phyloP scores from a whole-genome alignment of 1,140 invertebrate species.

The Himalopsyche phryganea region DNA sequence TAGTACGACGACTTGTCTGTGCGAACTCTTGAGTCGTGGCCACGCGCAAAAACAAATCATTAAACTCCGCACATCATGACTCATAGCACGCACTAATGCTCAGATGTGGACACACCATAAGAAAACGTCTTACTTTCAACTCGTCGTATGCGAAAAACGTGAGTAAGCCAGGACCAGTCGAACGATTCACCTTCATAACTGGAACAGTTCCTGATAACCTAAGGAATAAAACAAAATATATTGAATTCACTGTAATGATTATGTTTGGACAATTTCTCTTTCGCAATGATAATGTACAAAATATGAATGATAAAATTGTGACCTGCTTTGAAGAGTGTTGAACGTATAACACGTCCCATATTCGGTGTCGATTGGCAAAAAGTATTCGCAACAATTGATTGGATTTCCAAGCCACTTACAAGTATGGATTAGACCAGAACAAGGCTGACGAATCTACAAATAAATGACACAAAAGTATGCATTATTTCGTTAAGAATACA shows the following conservation, averaged over 20 bases:
- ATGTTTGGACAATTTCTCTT: no score
- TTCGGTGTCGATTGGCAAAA: constrained; percentile 53
- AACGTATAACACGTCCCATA: constrained; percentile 55
- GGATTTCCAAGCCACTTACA: constrained; percentile 50
- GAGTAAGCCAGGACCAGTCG: constrained; percentile 49
- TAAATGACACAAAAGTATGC: no score
- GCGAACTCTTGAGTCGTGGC: no score
- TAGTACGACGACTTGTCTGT: no score
- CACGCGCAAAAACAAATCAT: no score
- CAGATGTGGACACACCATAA: no score
- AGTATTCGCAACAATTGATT: constrained; percentile 56
- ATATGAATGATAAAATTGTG: constrained; percentile 20
- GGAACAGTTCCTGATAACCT: constrained; percentile 27
- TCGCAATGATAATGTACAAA: no score
- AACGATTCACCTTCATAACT: constrained; percentile 37
- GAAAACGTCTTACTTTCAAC: constrained; percentile 36
- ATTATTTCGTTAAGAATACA: neutral
- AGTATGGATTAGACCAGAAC: constrained; percentile 43
- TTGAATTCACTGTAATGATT: no score
- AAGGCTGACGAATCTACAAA: constrained; percentile 49
- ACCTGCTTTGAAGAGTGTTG: constrained; percentile 54
- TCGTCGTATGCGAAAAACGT: constrained; percentile 43
- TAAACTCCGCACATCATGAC: no score
- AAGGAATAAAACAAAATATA: neutral
- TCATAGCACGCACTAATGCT: no score